Evolutionary conservation across 2,888 invertebrate species (phyloP).

Genomic region (Odontothrips loti): DNA sequence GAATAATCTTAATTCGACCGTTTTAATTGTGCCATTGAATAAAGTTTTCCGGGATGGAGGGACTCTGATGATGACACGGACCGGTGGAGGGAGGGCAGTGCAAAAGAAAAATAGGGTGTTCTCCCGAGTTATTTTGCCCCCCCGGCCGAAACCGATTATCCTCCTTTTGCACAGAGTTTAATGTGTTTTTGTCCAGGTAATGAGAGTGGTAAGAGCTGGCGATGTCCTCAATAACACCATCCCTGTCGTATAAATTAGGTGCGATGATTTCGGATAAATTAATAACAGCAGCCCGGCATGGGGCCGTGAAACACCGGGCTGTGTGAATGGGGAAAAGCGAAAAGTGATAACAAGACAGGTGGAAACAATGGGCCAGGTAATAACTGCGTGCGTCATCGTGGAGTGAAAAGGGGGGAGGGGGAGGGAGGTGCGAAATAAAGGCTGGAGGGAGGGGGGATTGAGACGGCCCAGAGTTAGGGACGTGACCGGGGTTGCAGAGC

Average conservation of each 20-base stretch:
- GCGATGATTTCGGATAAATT: too few species aligned
- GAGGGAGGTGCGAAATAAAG: neutral
- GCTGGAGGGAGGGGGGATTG: neutral
- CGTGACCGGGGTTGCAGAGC: neutral
- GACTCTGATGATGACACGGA: neutral
- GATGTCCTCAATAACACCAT: too few species aligned
- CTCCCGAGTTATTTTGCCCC: too few species aligned
- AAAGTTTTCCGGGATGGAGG: neutral
- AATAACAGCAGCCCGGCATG: too few species aligned
- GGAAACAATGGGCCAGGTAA: neutral
- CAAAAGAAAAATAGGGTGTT: too few species aligned
- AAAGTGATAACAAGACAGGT: neutral
- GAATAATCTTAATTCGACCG: slow-evolving; percentile 25
- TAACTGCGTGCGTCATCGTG: neutral
- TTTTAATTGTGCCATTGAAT: slow-evolving; percentile 23
- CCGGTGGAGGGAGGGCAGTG: neutral
- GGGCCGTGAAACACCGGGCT: too few species aligned
- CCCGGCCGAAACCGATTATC: too few species aligned
- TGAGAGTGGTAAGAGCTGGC: too few species aligned
- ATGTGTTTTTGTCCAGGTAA: too few species aligned
- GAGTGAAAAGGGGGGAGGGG: neutral
- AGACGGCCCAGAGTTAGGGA: neutral
- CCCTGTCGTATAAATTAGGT: too few species aligned
- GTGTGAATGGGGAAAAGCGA: too few species aligned
- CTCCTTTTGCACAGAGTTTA: too few species aligned